A percentile compares a stretch with the other conserved stretches of the same genome.
phyloP scores from a whole-genome alignment of 1,140 invertebrate genomes.

The Lysiphlebus fabarum region DNA sequence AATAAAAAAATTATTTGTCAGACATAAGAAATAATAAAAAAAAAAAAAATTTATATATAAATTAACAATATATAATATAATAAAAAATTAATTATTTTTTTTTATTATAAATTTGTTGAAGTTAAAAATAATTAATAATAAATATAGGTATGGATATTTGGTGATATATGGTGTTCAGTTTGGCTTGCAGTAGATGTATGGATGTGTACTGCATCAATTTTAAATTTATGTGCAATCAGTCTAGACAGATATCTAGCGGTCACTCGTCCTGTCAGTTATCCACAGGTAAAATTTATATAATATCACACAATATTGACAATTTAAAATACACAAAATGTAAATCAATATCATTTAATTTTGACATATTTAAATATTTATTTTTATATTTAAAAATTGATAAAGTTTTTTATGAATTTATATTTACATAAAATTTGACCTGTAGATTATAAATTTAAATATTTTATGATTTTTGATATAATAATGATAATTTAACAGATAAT shows the following conservation, averaged over 20 bases:
- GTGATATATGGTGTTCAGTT: conserved; percentile 85
- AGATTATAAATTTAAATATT: too few relatives aligned
- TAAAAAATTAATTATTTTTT: too few relatives aligned
- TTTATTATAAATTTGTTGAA: too few relatives aligned
- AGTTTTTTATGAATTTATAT: too few relatives aligned
- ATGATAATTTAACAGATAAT: conserved; percentile 64
- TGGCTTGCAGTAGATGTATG: conserved; percentile 94
- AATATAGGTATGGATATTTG: conserved; percentile 94
- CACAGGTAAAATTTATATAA: conserved; percentile 55
- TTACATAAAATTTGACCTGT: too few relatives aligned
- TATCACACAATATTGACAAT: not conserved
- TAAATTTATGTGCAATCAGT: conserved; percentile 89
- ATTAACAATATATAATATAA: not conserved
- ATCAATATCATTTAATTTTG: not conserved
- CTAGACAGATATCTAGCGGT: conserved; percentile 93
- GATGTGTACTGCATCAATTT: conserved; percentile 94
- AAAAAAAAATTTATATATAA: too few relatives aligned
- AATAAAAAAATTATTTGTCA: too few relatives aligned
- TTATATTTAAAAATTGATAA: too few relatives aligned
- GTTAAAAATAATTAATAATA: too few relatives aligned
- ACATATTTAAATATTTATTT: too few relatives aligned
- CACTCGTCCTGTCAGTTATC: conserved; percentile 89
- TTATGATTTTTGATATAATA: not conserved
- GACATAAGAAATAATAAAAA: too few relatives aligned
- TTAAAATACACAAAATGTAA: not conserved